A percentile compares a stretch with the other conserved stretches of the same genome.
phyloP scores from a whole-genome alignment of 2,797 vertebrate genomes.

The Mycteria americana region DNA sequence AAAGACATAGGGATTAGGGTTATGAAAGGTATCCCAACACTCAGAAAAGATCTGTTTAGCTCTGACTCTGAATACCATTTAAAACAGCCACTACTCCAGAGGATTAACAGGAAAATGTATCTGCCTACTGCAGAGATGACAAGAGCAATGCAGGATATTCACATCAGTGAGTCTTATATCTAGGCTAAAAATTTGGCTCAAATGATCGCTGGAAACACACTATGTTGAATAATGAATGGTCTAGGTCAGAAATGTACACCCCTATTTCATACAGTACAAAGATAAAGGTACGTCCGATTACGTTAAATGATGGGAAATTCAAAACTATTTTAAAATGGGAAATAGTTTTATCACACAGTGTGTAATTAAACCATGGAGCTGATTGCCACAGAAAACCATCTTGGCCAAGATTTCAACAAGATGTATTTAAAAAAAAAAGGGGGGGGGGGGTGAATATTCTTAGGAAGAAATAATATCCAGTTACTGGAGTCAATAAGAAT shows the following conservation, averaged over 20 bases:
- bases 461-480: background rate
- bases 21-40: background rate
- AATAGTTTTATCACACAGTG: background rate
- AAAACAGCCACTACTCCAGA: background rate
- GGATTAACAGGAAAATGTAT: background rate
- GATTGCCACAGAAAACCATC: background rate
- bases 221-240: background rate
- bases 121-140: background rate
- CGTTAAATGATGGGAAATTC: background rate
- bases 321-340: background rate
- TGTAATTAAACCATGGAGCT: background rate
- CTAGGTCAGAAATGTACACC: background rate
- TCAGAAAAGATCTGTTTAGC: background rate
- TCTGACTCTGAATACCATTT: background rate
- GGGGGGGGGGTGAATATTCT: background rate
- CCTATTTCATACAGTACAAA: background rate
- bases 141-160: background rate
- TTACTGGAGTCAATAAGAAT: background rate
- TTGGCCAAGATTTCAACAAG: background rate
- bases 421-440: background rate
- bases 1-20: background rate
- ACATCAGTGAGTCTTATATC: background rate
- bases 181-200: background rate
- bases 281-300: background rate
- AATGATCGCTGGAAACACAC: background rate